Evolutionary conservation across 1,140 invertebrate species (phyloP).

Genomic region (Danaus plexippus): DNA sequence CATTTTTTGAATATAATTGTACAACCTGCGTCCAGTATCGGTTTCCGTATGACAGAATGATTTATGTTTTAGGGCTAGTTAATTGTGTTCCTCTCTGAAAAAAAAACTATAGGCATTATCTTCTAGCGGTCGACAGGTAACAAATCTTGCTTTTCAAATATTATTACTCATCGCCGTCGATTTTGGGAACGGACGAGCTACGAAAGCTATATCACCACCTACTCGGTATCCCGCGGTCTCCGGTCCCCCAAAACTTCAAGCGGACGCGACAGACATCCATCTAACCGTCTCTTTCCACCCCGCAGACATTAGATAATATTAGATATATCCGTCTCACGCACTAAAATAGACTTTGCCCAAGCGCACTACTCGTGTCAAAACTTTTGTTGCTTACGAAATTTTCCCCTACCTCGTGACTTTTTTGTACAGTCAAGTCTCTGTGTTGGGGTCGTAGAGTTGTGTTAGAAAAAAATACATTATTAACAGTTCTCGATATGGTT

Average conservation of each 20-base stretch:
- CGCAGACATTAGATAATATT: slow-evolving; percentile 34
- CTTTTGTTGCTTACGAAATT: slow-evolving; percentile 71
- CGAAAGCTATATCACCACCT: slow-evolving; percentile 69
- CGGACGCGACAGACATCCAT: slow-evolving; percentile 59
- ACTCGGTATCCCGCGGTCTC: slow-evolving; percentile 64
- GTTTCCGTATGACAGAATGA: slow-evolving; percentile 46
- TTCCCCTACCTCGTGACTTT: slow-evolving; percentile 67
- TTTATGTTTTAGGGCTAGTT: slow-evolving; percentile 44
- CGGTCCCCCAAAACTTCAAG: slow-evolving; percentile 67
- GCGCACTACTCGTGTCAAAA: slow-evolving; percentile 70
- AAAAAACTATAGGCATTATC: slow-evolving; percentile 62
- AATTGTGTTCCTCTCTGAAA: slow-evolving; percentile 65
- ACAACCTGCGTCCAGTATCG: slow-evolving; percentile 48
- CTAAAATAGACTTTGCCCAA: slow-evolving; percentile 71
- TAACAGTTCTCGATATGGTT: slow-evolving; percentile 45
- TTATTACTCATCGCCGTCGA: slow-evolving; percentile 70
- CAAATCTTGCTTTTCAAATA: slow-evolving; percentile 70
- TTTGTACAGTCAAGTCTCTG: slow-evolving; percentile 65
- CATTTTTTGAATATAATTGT: slow-evolving; percentile 47
- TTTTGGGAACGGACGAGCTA: slow-evolving; percentile 63
- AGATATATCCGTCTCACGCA: slow-evolving; percentile 55
- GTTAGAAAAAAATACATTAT: slow-evolving; percentile 45
- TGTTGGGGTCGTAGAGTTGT: slow-evolving; percentile 63
- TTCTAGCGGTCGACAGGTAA: slow-evolving; percentile 62
- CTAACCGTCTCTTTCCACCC: slow-evolving; percentile 52